Evolutionary conservation across 2,113 vertebrate genomes (phyloP).

Genomic region (Noctilio leporinus): DNA sequence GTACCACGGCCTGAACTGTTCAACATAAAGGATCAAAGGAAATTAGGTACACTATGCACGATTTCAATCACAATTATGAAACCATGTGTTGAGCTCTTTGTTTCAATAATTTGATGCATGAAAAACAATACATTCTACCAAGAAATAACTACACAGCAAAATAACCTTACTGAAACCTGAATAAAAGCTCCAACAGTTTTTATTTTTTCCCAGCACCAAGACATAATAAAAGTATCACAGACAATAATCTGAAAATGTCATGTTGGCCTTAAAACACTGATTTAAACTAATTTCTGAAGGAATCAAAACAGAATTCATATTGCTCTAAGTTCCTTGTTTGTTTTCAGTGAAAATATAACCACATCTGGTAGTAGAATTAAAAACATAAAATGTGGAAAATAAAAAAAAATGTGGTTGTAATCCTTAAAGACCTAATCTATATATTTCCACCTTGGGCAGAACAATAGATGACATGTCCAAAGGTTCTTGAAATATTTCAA

Average conservation of each 20-base stretch:
- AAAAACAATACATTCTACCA: constrained; percentile 67
- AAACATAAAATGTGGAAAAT: constrained; percentile 72
- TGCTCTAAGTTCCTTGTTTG: constrained; percentile 70
- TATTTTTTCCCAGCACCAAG: constrained; percentile 54
- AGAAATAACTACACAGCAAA: constrained; percentile 66
- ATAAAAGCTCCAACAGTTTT: constrained; percentile 48
- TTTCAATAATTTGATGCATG: constrained; percentile 70
- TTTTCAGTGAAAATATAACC: constrained; percentile 73
- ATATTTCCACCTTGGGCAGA: constrained; percentile 39
- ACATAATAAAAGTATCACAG: constrained; percentile 65
- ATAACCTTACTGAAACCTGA: constrained; percentile 60
- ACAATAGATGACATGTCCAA: constrained; percentile 56
- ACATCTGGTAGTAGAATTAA: constrained; percentile 72
- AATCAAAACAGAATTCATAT: constrained; percentile 76
- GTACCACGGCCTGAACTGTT: constrained; percentile 99
- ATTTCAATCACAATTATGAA: constrained; percentile 73
- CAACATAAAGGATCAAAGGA: constrained; percentile 90
- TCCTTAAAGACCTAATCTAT: constrained; percentile 59
- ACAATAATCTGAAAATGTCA: constrained; percentile 64
- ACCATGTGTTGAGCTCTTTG: constrained; percentile 70
- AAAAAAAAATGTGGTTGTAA: constrained; percentile 33
- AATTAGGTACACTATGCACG: constrained; percentile 78
- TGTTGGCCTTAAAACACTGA: constrained; percentile 55
- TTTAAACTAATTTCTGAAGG: constrained; percentile 71
- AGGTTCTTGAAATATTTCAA: constrained; percentile 61